Evolutionary conservation across 2,888 invertebrate species (phyloP), one percentile per base, ranked within the genome.

Genomic region (Polietes domitor): DNA sequence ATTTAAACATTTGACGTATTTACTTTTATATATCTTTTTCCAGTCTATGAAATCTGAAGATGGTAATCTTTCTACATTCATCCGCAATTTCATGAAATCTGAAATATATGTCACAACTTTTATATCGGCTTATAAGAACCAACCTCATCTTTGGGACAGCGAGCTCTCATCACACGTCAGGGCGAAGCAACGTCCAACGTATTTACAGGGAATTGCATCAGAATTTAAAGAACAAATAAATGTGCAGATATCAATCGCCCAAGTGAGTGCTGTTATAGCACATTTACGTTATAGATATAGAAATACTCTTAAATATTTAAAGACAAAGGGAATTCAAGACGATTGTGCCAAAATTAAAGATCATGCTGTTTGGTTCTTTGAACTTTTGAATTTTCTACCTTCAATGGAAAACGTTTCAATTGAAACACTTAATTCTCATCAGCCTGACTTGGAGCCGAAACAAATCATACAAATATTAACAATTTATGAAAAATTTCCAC

Each of bases 381-480:
- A 28, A 5, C 32, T 17, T 28, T 32, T 61, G 10, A 61, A 15
- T 1, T 61, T 61, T 61, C 17, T 61, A 32, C 28, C 32, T 12
- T 26, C 10, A 1, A 24, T 26, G n/a, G 24, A n/a, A n/a, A 58
- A 58, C 6, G 32, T n/a, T 17, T 17, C 32, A 5, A 61, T 61
- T n/a, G 7, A 15, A 26, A 15, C 17, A 32, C 9, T 26, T n/a
- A 26, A 28, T n/a, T 15, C n/a, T 4, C 17, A 61, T 6, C 19
- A 21, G 12, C 47, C 77, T 0, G 71, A 17, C 12, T 61, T 83
- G 24, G 32, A 55, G 10, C 55, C 74, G 0, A 65, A 80, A 50
- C 75, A 83, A 83, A 80, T 83, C 41, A 12, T 53, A 2, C 24
- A 77, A 26, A 83, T 83, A 28, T 75, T 83, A 10, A 17, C 74